Base-by-base conservation (phyloP, 2,113 vertebrate genomes). In the Cheilinus undulatus region DNA sequence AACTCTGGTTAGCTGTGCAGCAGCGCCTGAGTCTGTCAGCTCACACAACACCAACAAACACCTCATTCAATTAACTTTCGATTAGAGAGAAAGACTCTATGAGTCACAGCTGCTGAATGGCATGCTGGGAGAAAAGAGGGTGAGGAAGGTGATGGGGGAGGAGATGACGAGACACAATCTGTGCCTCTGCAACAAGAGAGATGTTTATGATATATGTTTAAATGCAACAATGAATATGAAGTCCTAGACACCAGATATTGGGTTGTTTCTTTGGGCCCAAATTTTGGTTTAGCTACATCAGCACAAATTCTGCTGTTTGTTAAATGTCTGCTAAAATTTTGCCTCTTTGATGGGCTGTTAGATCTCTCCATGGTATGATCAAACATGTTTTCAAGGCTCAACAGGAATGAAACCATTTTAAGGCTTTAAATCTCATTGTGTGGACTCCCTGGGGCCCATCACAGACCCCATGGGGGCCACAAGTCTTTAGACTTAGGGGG, bases 31-130 rank as follows among this genome's bases (percentile, higher is more conserved):
- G 28, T 36, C 58, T n/a, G 38, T 62, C 69, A 62, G 49, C 58
- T 50, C 28, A 9, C 42, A 14, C 2, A 7, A 51, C 64, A 42
- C 40, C 73, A 54, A 24, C 49, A 15, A 38, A 36, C 66, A 28
- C 59, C 26, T 58, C 34, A 64, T 70, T 58, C 46, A 48, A 70
- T 64, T 77, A 58, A 15, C 32, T 13, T 8, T 19, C 43, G 8
- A 63, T 69, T 63, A 57, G 50, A 56, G 62, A n/a, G 5, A 0
- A 3, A 42, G 56, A 19, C 17, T 32, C 38, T 3, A 56, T 62
- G 56, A 17, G 2, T 52, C 28, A 23, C 36, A 7, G 32, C 70
- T n/a, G 53, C 73, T 20, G 57, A 45, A 13, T 9, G 13, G 36
- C 34, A 36, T 45, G 46, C 45, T 52, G 46, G 64, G 64, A 49